Evolutionary conservation across 1,140 invertebrate genomes (phyloP).

Genomic region (Bombus fervidus): DNA sequence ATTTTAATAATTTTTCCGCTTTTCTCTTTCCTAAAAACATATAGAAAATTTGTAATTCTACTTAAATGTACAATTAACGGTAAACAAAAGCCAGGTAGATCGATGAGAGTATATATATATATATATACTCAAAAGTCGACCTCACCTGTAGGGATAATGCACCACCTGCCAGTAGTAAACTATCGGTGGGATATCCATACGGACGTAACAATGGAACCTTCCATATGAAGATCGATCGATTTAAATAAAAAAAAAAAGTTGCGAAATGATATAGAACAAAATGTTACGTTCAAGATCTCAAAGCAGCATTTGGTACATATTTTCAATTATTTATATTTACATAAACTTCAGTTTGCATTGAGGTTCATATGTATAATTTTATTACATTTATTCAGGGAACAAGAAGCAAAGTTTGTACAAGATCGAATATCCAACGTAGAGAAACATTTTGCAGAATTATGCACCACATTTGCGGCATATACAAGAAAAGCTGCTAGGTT

Average conservation of each 20-base stretch:
- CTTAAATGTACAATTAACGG: neutral
- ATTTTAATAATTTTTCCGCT: neutral
- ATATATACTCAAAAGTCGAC: slow-evolving; percentile 33
- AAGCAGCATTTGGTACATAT: slow-evolving; percentile 72
- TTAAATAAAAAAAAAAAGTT: slow-evolving; percentile 23
- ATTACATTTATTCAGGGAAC: slow-evolving; percentile 78
- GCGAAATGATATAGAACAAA: neutral
- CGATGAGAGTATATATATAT: slow-evolving; percentile 43
- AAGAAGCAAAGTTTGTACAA: slow-evolving; percentile 88
- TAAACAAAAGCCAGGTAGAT: slow-evolving; percentile 27
- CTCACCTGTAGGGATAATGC: slow-evolving; percentile 53
- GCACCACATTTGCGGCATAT: slow-evolving; percentile 86
- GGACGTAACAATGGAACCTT: neutral
- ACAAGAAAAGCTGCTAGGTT: slow-evolving; percentile 88
- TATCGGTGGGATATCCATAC: slow-evolving; percentile 44
- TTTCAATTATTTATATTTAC: neutral
- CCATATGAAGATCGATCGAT: slow-evolving; percentile 10
- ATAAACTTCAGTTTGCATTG: neutral
- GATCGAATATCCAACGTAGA: slow-evolving; percentile 87
- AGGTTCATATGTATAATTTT: neutral
- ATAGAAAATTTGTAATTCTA: neutral
- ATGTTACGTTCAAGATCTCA: slow-evolving; percentile 76
- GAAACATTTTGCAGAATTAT: slow-evolving; percentile 87
- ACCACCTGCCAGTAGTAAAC: slow-evolving; percentile 72
- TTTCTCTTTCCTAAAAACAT: neutral